A percentile compares a stretch with the other conserved stretches of the same genome.
Evolutionary conservation across 2,113 vertebrate species (phyloP).

Genomic region (Neogale vison): DNA sequence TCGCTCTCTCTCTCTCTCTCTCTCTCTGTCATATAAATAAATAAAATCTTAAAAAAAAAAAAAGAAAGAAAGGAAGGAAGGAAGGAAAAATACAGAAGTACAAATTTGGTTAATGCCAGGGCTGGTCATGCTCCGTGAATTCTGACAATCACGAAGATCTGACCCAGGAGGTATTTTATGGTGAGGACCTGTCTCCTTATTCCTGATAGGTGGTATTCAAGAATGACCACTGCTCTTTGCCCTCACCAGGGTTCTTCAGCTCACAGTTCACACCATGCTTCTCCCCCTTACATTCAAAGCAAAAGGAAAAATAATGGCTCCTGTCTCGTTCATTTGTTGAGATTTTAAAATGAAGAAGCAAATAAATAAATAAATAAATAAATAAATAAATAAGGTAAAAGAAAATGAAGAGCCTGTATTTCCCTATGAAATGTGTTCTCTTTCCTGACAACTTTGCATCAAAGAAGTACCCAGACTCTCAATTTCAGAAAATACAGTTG

Average conservation of each 20-base stretch:
- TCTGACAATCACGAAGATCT: not conserved
- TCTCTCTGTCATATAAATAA: not conserved
- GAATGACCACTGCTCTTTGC: not conserved
- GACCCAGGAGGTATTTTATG: not conserved
- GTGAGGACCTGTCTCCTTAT: not conserved
- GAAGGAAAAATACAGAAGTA: not conserved
- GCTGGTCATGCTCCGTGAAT: not conserved
- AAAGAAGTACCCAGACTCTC: not conserved
- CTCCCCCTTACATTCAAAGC: not conserved
- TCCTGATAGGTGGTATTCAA: not conserved
- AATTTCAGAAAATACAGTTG: not conserved
- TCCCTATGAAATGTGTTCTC: not conserved
- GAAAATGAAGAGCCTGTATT: not conserved
- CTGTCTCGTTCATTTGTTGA: not conserved
- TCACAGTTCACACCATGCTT: not conserved
- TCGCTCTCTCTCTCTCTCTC: too few species aligned
- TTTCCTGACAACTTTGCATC: not conserved
- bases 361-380: not conserved
- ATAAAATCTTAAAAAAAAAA: not conserved
- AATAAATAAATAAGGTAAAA: not conserved
- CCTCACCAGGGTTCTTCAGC: not conserved
- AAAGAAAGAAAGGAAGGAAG: fast-evolving
- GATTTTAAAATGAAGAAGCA: not conserved
- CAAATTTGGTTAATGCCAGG: not conserved
- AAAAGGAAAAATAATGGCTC: not conserved